Conservation (phyloP, 1,140 invertebrate genomes). For the Drosophila nikananu region DNA sequence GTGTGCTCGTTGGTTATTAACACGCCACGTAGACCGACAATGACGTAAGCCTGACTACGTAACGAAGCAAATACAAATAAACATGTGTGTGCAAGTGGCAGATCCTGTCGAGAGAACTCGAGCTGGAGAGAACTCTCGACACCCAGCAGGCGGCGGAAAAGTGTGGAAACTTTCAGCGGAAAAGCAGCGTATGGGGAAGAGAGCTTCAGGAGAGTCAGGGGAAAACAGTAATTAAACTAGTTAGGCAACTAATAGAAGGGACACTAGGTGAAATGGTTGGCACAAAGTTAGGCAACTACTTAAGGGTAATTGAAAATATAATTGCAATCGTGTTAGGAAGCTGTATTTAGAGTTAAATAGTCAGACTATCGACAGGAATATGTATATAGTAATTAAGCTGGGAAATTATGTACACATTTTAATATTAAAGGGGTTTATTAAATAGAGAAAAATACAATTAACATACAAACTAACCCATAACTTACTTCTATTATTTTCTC, state of each 20-base stretch:
- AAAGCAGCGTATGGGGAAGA: conserved; percentile 12
- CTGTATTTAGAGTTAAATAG: not conserved
- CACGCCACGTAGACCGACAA: conserved; percentile 55
- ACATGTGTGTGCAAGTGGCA: conserved; percentile 31
- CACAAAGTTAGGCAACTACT: conserved; percentile 21
- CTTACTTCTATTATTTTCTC: not conserved
- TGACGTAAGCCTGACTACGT: conserved; percentile 53
- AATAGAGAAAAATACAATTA: not conserved
- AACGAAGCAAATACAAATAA: conserved; percentile 43
- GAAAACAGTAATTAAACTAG: conserved; percentile 43
- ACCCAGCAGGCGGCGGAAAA: conserved; percentile 40
- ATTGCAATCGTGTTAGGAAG: not conserved
- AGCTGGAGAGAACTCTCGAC: conserved; percentile 25
- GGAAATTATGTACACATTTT: not conserved
- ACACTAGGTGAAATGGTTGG: conserved; percentile 15
- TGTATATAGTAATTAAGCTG: not conserved
- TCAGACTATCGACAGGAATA: not conserved
- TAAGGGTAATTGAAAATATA: conserved; percentile 34
- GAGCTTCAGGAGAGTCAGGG: not conserved
- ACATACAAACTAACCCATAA: not conserved
- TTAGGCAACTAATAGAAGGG: conserved; percentile 37
- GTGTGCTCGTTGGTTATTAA: conserved; percentile 43
- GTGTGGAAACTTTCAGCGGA: conserved; percentile 21
- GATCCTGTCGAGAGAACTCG: conserved; percentile 16
- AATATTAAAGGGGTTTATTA: too few species aligned